phyloP scores from a whole-genome alignment of 2,113 vertebrate genomes.

The Embiotoca jacksoni region DNA sequence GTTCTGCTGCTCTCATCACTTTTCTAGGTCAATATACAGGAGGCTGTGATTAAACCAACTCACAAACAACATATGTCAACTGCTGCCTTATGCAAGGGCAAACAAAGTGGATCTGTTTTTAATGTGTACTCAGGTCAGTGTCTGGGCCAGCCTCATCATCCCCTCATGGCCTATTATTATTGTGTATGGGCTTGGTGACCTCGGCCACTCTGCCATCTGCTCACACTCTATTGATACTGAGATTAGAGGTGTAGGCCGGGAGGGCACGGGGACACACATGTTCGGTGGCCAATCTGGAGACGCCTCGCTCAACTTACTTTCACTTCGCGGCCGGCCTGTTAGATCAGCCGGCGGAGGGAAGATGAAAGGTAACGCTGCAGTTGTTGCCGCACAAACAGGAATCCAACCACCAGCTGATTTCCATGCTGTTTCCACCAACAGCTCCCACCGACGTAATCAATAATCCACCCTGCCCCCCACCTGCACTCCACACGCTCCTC shows the following conservation, averaged over 20 bases:
- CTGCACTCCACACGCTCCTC: background rate
- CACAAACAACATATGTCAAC: slow-evolving; percentile 74
- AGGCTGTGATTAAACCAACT: slow-evolving; percentile 42
- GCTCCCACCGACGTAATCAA: slow-evolving; percentile 41
- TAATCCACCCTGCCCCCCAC: slow-evolving; percentile 4
- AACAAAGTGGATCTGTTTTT: slow-evolving; percentile 65
- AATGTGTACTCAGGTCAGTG: slow-evolving; percentile 49
- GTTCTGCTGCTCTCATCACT: slow-evolving; percentile 54
- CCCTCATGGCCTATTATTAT: slow-evolving; percentile 58
- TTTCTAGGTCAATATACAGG: slow-evolving; percentile 70
- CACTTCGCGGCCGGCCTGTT: background rate
- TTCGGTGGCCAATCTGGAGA: slow-evolving; percentile 29
- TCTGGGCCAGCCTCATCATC: slow-evolving; percentile 70
- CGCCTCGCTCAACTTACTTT: slow-evolving; percentile 6
- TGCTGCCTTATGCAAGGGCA: slow-evolving; percentile 57
- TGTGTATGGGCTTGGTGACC: slow-evolving; percentile 41
- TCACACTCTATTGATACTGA: slow-evolving; percentile 55
- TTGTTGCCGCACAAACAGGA: slow-evolving; percentile 1
- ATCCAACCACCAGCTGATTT: slow-evolving; percentile 54
- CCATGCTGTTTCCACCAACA: slow-evolving; percentile 47
- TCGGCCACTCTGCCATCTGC: slow-evolving; percentile 73
- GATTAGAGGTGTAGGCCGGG: slow-evolving; percentile 65
- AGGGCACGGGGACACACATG: slow-evolving; percentile 59
- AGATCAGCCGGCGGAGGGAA: slow-evolving; percentile 32
- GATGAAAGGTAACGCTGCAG: slow-evolving; percentile 34